Conservation (phyloP, 1,140 invertebrate genomes). For the Streblospio benedicti region DNA sequence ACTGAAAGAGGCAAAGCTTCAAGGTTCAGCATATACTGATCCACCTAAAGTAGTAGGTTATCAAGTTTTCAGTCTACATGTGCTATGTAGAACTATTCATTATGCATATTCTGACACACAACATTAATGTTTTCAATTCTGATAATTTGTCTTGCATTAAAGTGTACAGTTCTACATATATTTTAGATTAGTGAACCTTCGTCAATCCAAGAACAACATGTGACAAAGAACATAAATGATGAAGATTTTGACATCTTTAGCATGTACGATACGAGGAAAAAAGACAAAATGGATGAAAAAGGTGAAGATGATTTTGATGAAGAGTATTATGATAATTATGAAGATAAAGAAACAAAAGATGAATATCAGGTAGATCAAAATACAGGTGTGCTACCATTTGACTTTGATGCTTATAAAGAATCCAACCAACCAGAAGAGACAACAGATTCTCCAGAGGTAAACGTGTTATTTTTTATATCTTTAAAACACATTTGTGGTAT, state of each 20-base stretch:
- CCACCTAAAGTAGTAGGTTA: not conserved
- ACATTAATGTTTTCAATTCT: not conserved
- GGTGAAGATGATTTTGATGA: slow-evolving; percentile 1
- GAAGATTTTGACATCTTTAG: no score
- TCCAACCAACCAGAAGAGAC: no score
- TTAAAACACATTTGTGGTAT: no score
- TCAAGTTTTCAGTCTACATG: not conserved
- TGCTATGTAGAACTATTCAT: not conserved
- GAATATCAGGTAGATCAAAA: not conserved
- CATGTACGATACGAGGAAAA: no score
- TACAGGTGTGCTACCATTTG: no score
- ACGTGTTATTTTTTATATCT: no score
- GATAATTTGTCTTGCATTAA: not conserved
- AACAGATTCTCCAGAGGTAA: no score
- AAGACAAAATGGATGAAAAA: not conserved
- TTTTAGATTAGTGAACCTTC: no score
- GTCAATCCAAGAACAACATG: no score
- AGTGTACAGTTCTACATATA: no score
- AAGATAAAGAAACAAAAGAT: slow-evolving; percentile 3
- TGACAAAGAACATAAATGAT: no score
- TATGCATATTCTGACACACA: not conserved
- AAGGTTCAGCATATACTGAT: not conserved
- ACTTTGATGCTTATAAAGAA: no score
- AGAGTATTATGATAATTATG: not conserved
- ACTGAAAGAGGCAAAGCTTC: not conserved